Base-by-base conservation (phyloP, 2,888 invertebrate species). In the Papilio demoleus region DNA sequence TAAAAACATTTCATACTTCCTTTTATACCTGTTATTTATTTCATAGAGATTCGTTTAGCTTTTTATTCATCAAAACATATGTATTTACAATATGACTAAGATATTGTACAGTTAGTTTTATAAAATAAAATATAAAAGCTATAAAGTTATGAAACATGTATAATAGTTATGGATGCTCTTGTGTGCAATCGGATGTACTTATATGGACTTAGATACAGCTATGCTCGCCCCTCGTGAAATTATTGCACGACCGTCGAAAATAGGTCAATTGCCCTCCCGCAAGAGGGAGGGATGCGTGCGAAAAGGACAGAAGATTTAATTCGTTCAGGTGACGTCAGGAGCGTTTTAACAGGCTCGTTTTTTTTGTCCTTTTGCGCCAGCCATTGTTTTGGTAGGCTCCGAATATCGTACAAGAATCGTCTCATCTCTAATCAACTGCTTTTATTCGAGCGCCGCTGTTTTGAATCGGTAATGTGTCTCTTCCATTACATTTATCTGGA, bases 261-360 rank as follows among this genome's bases (percentile, higher is more conserved):
- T 92, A 90, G 92, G 92, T 92, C 92, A 92, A 92, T 90, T 91
- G 92, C 89, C 86, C 81, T 84, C 86, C 81, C 77, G 74, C 63
- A 75, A 73, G 86, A 88, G 81, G 73, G 89, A 84, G 88, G 88
- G 76, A 74, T 65, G 71, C 70, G 87, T 74, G 79, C 73, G 84
- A 89, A 73, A 86, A 79, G 81, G 90, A 88, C 71, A 75, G 82
- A 81, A 76, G 78, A 79, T 81, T 85, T 89, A 87, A 90, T 88
- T 88, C 89, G 85, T 83, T 87, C 88, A 89, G 87, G 90, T 91
- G 90, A 91, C 90, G 91, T 90, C 88, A 91, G 83, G 79, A 79
- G 81, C 81, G 84, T 85, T 88, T 88, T 87, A 86, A 86, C 81
- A 81, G 85, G 81, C 79, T 80, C 80, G 79, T 80, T 83, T 83